These are phyloP conservation scores for Habrosyne pyritoides DNA, from an alignment of 2,888 invertebrate species.

Conservation along the genomic window DNA sequence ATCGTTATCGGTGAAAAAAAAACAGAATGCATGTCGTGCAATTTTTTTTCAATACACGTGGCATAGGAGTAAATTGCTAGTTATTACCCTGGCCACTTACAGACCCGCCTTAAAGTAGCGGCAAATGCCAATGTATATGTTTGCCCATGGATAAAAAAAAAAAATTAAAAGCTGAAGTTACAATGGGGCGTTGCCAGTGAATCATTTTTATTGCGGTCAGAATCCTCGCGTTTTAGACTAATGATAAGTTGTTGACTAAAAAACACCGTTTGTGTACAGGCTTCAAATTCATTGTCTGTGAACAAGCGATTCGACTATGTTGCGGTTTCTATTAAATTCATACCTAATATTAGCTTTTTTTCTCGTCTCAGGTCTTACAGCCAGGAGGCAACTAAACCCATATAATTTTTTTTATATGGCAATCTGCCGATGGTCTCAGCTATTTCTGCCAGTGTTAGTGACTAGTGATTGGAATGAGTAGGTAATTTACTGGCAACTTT, in stretches of 20 bases:
- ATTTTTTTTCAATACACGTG: neutral
- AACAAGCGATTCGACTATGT: neutral
- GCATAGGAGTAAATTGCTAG: slow-evolving; percentile 14
- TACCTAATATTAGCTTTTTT: neutral
- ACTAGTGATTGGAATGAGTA: too few relatives aligned
- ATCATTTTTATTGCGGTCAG: slow-evolving; percentile 8
- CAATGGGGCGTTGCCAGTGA: slow-evolving; percentile 10
- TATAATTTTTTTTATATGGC: too few relatives aligned
- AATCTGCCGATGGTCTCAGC: too few relatives aligned
- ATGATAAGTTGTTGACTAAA: slow-evolving; percentile 3
- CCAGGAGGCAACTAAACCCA: neutral
- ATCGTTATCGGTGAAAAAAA: neutral
- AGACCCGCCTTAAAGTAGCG: slow-evolving; percentile 16
- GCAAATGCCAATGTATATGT: neutral
- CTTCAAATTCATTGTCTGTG: neutral
- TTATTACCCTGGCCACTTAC: slow-evolving; percentile 27
- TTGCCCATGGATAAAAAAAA: slow-evolving; percentile 1
- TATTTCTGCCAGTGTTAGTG: too few relatives aligned
- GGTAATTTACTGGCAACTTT: too few relatives aligned
- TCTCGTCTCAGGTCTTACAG: neutral
- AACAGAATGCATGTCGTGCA: neutral
- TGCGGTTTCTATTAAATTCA: slow-evolving; percentile 1
- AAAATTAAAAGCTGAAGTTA: slow-evolving; percentile 2
- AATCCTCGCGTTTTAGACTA: slow-evolving; percentile 1
- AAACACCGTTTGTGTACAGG: neutral